Conservation (phyloP, 2,113 vertebrate genomes). For the Octodon degus region DNA sequence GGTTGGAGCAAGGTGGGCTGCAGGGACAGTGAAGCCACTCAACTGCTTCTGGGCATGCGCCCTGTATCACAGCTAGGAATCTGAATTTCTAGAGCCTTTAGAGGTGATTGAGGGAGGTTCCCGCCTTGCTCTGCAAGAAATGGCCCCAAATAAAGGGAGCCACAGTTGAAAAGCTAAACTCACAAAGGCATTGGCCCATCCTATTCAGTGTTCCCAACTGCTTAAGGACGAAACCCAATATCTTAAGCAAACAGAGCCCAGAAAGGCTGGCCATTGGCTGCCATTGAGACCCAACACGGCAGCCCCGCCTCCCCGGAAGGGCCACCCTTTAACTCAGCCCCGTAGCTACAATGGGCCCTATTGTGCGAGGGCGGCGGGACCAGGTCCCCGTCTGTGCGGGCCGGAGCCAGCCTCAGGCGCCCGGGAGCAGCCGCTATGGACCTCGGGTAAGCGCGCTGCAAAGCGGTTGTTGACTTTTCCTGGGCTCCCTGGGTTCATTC, state of each 20-base stretch:
- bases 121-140: not conserved
- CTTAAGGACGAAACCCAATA: slow-evolving; percentile 85
- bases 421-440: slow-evolving; percentile 78
- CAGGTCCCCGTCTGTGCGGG: slow-evolving; percentile 57
- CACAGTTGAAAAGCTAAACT: not conserved
- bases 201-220: not conserved
- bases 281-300: slow-evolving; percentile 78
- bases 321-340: slow-evolving; percentile 85
- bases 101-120: not conserved
- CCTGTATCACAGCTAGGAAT: not conserved
- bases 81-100: not conserved
- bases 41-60: not conserved
- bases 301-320: slow-evolving; percentile 85
- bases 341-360: slow-evolving; percentile 81
- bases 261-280: slow-evolving; percentile 85
- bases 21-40: too few relatives aligned
- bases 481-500: not conserved
- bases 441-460: slow-evolving; percentile 82
- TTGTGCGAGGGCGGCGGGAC: slow-evolving; percentile 79
- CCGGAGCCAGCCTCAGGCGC: slow-evolving; percentile 50
- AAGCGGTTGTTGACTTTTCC: slow-evolving; percentile 21
- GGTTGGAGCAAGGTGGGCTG: too few relatives aligned
- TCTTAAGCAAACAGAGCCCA: slow-evolving; percentile 80
- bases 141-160: not conserved
- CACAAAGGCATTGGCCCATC: not conserved